A percentile compares a stretch with the other conserved stretches of the same genome.
Conservation (phyloP, 2,888 invertebrate genomes). For the Eupithecia inturbata region DNA sequence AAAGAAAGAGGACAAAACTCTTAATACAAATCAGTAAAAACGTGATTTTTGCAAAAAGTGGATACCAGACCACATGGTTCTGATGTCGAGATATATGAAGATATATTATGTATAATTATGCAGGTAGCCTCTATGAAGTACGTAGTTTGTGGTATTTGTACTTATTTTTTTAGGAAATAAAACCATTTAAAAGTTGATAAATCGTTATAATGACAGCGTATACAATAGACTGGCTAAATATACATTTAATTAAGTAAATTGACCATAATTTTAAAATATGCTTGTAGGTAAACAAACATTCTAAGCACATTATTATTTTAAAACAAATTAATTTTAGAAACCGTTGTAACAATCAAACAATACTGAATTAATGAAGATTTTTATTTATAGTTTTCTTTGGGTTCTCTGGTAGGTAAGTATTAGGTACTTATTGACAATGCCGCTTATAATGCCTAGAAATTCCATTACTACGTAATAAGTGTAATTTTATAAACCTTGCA, state of each 20-base stretch:
- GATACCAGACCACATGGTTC: too few relatives aligned
- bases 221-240: not conserved
- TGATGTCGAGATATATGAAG: too few relatives aligned
- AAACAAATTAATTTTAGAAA: not conserved
- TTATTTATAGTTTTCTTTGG: not conserved
- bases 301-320: not conserved
- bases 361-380: not conserved
- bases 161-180: too few relatives aligned
- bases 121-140: not conserved
- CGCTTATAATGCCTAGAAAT: not conserved
- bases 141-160: not conserved
- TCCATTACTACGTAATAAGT: too few relatives aligned
- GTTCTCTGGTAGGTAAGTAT: not conserved
- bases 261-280: not conserved
- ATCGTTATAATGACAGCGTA: not conserved
- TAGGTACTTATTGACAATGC: not conserved
- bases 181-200: not conserved
- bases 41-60: too few relatives aligned
- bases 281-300: not conserved
- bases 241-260: not conserved
- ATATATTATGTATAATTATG: too few relatives aligned
- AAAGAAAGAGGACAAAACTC: too few relatives aligned
- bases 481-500: not conserved
- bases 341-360: constrained; percentile 1
- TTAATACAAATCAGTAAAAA: too few relatives aligned